These are phyloP conservation scores for Homarus gammarus DNA, from an alignment of 2,888 invertebrate species.

Conservation along the genomic window DNA sequence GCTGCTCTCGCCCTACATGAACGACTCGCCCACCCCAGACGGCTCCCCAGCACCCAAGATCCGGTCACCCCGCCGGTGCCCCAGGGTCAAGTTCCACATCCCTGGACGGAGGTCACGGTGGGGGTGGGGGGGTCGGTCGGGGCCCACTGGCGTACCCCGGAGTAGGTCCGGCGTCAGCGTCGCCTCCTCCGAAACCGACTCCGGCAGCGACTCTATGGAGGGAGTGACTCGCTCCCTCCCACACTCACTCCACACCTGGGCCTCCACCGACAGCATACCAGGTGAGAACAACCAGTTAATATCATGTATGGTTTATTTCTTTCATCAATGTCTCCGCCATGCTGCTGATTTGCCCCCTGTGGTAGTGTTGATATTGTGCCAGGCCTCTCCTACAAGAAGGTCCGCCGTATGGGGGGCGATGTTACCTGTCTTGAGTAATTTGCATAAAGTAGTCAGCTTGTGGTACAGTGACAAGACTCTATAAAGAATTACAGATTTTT, in stretches of 20 bases:
- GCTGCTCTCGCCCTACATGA: slow-evolving; percentile 58
- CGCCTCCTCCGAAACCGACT: slow-evolving; percentile 64
- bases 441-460: too few species aligned
- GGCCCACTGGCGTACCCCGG: slow-evolving; percentile 42
- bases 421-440: too few species aligned
- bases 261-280: slow-evolving; percentile 62
- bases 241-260: slow-evolving; percentile 66
- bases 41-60: slow-evolving; percentile 18
- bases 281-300: slow-evolving; percentile 14
- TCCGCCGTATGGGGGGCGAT: too few species aligned
- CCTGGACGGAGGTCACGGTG: slow-evolving; percentile 55
- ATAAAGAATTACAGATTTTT: too few species aligned
- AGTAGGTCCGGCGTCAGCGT: slow-evolving; percentile 69
- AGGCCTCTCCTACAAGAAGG: too few species aligned
- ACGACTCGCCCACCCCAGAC: slow-evolving; percentile 15
- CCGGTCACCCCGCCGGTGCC: slow-evolving; percentile 42
- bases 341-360: too few species aligned
- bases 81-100: slow-evolving; percentile 67
- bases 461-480: too few species aligned
- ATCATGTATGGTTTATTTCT: background rate
- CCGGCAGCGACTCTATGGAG: slow-evolving; percentile 62
- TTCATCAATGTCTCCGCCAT: background rate
- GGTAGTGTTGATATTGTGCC: too few species aligned
- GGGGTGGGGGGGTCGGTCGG: slow-evolving; percentile 25
- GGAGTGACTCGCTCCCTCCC: slow-evolving; percentile 67